Evolutionary conservation across 2,888 invertebrate genomes (phyloP).

Genomic region (Amphipyra tragopoginis): DNA sequence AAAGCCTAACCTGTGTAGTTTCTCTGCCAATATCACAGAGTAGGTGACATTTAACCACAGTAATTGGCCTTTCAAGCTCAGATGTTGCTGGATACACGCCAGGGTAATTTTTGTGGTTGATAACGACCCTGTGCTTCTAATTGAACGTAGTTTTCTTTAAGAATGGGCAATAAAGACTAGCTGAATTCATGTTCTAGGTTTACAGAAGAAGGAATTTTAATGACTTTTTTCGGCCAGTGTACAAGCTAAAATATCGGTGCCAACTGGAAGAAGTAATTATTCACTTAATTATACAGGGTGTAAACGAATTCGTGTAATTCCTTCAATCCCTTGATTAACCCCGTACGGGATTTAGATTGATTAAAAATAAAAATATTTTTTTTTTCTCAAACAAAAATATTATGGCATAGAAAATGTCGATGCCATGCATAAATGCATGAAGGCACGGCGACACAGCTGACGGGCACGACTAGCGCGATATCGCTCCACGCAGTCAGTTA

Average conservation of each 20-base stretch:
- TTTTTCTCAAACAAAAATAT: no score
- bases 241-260: background rate
- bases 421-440: no score
- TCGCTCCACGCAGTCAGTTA: no score
- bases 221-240: background rate
- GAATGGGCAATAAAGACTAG: conserved; percentile 29
- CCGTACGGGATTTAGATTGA: no score
- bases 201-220: background rate
- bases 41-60: conserved; percentile 68
- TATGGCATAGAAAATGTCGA: no score
- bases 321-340: no score
- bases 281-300: no score
- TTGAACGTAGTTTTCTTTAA: conserved; percentile 36
- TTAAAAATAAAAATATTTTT: no score
- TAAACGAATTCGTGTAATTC: no score
- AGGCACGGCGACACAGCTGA: no score
- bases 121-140: conserved; percentile 44
- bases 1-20: conserved; percentile 68
- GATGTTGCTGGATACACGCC: conserved; percentile 68
- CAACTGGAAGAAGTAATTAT: background rate
- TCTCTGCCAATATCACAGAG: conserved; percentile 67
- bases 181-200: conserved; percentile 6
- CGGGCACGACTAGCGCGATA: no score
- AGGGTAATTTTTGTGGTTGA: conserved; percentile 58
- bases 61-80: conserved; percentile 68